Conservation (phyloP, 1,140 invertebrate genomes). For the Drosophila teissieri region DNA sequence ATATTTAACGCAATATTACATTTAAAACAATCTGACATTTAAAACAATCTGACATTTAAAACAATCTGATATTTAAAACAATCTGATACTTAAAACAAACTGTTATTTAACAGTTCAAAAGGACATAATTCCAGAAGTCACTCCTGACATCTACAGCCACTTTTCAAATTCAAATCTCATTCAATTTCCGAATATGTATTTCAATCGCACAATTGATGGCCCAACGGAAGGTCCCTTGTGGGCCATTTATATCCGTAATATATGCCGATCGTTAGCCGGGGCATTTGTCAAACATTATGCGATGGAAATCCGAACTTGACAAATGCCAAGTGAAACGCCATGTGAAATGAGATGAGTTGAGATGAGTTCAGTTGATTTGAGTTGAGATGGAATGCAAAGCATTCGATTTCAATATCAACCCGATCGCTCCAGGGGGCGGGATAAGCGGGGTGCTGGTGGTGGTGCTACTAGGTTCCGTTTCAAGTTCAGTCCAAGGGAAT, state of each 20-base stretch:
- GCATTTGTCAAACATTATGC: constrained; percentile 37
- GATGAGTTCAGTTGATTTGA: neutral
- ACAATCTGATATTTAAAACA: too few species aligned
- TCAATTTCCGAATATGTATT: constrained; percentile 12
- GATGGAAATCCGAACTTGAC: constrained; percentile 47
- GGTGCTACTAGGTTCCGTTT: neutral
- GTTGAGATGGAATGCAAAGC: constrained; percentile 9
- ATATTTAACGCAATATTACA: too few species aligned
- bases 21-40: too few species aligned
- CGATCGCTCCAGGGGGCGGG: constrained; percentile 24
- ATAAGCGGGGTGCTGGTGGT: neutral
- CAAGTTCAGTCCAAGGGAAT: constrained; percentile 15
- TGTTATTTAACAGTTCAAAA: too few species aligned
- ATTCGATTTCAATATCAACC: constrained; percentile 42
- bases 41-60: too few species aligned
- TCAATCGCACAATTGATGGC: constrained; percentile 4
- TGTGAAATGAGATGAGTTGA: neutral
- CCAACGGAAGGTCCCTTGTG: constrained; percentile 2
- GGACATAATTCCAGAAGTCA: neutral
- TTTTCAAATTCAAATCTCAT: neutral
- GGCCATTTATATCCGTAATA: constrained; percentile 24
- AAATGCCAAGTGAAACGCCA: constrained; percentile 43
- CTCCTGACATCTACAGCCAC: neutral
- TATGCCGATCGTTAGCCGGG: constrained; percentile 37
- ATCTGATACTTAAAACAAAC: too few species aligned